phyloP scores from a whole-genome alignment of 1,140 invertebrate genomes.

The Aphaenogaster ashmeadi region DNA sequence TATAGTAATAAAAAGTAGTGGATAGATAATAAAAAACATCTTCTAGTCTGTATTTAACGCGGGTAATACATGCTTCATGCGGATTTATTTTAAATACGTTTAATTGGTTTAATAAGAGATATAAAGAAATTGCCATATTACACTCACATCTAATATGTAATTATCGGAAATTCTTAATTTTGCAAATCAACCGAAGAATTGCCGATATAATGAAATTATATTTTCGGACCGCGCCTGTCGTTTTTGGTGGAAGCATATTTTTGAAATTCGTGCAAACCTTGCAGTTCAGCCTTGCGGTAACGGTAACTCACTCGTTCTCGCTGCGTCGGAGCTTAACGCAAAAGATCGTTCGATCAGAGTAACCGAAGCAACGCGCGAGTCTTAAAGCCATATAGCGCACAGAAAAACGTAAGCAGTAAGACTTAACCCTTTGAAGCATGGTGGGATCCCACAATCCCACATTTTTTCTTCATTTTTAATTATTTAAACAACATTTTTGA shows the following conservation, averaged over 20 bases:
- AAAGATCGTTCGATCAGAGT: not conserved
- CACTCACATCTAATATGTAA: slow-evolving; percentile 7
- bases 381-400: too few relatives aligned
- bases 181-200: not conserved
- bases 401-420: too few relatives aligned
- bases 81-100: not conserved
- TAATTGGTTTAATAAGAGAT: not conserved
- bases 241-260: not conserved
- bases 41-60: not conserved
- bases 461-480: too few relatives aligned
- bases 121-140: not conserved
- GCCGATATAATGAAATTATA: not conserved
- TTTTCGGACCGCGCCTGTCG: not conserved
- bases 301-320: not conserved
- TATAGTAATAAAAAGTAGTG: not conserved
- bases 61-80: not conserved
- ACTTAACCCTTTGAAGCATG: too few relatives aligned
- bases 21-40: slow-evolving; percentile 5
- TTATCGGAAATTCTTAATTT: not conserved
- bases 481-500: too few relatives aligned
- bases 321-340: not conserved
- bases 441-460: too few relatives aligned
- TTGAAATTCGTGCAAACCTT: not conserved
- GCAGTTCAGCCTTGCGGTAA: not conserved
- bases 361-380: not conserved